Base-by-base conservation (phyloP, 1,140 invertebrate genomes). In the Neuroterus valhalla region DNA sequence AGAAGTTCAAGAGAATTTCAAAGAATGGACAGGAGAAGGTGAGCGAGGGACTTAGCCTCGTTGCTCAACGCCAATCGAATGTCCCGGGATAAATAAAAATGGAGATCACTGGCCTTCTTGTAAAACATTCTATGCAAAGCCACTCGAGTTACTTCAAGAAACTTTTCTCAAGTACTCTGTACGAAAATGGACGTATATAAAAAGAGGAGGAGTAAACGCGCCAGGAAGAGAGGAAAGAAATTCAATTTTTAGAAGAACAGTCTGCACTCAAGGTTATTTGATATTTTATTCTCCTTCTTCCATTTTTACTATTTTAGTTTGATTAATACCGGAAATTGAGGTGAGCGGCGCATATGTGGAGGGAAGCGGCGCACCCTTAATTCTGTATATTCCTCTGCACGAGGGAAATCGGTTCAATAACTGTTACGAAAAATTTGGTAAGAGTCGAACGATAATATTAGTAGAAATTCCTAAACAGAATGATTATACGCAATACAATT, bases 61-160 rank as follows among this genome's bases (percentile, higher is more conserved):
- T 52, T 52, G 50, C 11, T 52, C 8, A 19, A 62, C 21, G 55
- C 31, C 55, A 62, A 17, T 62, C 55, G 55, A 38, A 31, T 31
- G 11, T 26, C 26, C 1, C n/a, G 26, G 31, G 31, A 62, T 62
- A 62, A 62, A 62, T 62, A 62, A 62, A 62, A 38, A 14, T 15
- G 23, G 21, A 23, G 23, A 38, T 62, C 55, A n/a, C 55, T 62
- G 55, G 21, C 55, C 55, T 62, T 62, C 23, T 62, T 62, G 55
- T 62, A 62, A 62, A 62, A 62, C 55, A 62, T 62, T 62, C 55
- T 12, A 38, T 62, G 55, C 23, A 62, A 62, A 62, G 55, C 55
- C 55, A 31, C 50, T 62, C 55, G 55, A 62, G 23, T 62, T 26
- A 23, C 52, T 62, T 62, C 12, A 6, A 62, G 23, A n/a, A 62